A percentile compares a stretch with the other conserved stretches of the same genome.
Conservation (phyloP, 23 tunicate species). For the Clavelina lepadiformis region DNA sequence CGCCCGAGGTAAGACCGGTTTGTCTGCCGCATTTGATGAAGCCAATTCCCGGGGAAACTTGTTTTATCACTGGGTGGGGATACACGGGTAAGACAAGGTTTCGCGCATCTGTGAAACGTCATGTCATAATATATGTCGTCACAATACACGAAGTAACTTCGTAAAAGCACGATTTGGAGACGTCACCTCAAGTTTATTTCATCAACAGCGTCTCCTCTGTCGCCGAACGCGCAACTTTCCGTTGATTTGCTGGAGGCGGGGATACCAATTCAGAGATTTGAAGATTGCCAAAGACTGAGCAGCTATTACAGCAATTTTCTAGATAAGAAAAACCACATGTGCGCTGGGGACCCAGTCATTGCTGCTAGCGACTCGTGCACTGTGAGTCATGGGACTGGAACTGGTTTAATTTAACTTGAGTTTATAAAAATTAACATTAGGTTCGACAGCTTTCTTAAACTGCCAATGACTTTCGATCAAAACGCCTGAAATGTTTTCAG, state of each 20-base stretch:
- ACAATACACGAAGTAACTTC: no score
- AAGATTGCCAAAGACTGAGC: slow-evolving; percentile 40
- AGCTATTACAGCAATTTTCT: slow-evolving; percentile 18
- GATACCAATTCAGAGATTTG: slow-evolving; percentile 44
- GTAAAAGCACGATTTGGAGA: no score
- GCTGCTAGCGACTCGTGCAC: slow-evolving; percentile 34
- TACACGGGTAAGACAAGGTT: slow-evolving; percentile 58
- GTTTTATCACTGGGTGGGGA: slow-evolving; percentile 94
- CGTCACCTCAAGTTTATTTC: no score
- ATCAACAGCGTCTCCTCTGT: neutral
- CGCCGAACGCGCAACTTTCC: slow-evolving; percentile 5
- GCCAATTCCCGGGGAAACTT: slow-evolving; percentile 34
- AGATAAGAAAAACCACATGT: slow-evolving; percentile 52
- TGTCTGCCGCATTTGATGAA: slow-evolving; percentile 45
- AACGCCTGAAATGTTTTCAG: no score
- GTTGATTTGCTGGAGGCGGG: slow-evolving; percentile 35
- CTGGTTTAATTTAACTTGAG: no score
- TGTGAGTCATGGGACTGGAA: no score
- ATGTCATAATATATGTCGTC: no score
- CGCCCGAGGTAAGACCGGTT: slow-evolving; percentile 33
- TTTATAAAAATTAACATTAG: no score
- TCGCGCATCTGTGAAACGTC: no score
- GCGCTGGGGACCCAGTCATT: slow-evolving; percentile 64
- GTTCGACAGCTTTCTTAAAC: no score
- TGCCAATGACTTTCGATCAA: no score